phyloP scores from a whole-genome alignment of 1,140 invertebrate species.

The Drosophila sechellia region DNA sequence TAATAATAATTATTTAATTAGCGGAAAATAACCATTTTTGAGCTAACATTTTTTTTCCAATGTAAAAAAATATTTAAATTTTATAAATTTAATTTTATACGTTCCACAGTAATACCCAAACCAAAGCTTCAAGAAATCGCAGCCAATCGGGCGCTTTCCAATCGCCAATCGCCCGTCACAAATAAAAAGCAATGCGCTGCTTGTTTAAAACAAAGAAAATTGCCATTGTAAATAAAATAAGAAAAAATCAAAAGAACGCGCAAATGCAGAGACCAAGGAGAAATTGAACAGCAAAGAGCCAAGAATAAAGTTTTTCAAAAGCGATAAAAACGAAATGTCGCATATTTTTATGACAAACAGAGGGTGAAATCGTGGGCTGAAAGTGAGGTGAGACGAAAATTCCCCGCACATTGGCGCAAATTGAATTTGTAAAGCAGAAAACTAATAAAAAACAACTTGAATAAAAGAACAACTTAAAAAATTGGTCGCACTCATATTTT shows the following conservation, averaged over 20 bases:
- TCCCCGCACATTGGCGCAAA: conserved; percentile 51
- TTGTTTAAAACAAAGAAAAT: conserved; percentile 82
- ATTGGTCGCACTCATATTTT: conserved; percentile 29
- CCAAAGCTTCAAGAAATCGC: conserved; percentile 51
- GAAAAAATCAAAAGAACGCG: conserved; percentile 36
- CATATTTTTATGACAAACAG: conserved; percentile 82
- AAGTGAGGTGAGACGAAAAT: conserved; percentile 26
- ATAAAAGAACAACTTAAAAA: conserved; percentile 3
- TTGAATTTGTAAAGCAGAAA: conserved; percentile 60
- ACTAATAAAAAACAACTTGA: conserved; percentile 34
- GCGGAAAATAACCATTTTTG: neutral
- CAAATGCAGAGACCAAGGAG: conserved; percentile 41
- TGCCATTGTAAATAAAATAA: conserved; percentile 79
- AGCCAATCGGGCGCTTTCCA: conserved; percentile 78
- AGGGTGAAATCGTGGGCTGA: conserved; percentile 6
- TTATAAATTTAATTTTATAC: neutral
- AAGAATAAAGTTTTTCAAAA: conserved; percentile 84
- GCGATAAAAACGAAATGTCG: conserved; percentile 84
- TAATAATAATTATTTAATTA: too few species aligned
- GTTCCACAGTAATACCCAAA: conserved; percentile 25
- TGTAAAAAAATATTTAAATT: too few species aligned
- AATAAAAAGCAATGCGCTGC: conserved; percentile 81
- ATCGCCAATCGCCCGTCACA: conserved; percentile 73
- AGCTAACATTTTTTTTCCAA: too few species aligned
- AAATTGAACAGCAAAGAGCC: conserved; percentile 48